A percentile compares a stretch with the other conserved stretches of the same genome.
These are phyloP conservation scores for Pelochelys cantorii DNA, from an alignment of 2,797 vertebrate genomes.

Conservation along the genomic window DNA sequence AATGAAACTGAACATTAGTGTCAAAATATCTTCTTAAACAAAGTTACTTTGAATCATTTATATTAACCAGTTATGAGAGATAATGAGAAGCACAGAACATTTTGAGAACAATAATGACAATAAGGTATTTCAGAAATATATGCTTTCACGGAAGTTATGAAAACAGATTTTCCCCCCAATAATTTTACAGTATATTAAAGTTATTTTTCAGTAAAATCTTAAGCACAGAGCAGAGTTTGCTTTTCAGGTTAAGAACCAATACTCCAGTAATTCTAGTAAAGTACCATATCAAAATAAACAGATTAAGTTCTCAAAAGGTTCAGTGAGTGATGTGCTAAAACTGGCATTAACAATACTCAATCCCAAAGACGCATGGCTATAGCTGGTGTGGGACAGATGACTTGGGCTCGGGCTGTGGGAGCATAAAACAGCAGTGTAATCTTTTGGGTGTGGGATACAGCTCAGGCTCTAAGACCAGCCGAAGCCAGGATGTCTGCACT, in stretches of 20 bases:
- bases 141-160: background rate
- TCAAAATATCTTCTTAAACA: background rate
- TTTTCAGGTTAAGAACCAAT: background rate
- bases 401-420: background rate
- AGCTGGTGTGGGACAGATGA: background rate
- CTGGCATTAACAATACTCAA: constrained; percentile 54
- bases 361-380: background rate
- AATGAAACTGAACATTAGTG: background rate
- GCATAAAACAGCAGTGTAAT: background rate
- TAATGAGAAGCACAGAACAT: constrained; percentile 24
- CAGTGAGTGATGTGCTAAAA: constrained; percentile 32
- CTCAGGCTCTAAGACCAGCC: background rate
- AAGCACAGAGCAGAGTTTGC: fast-evolving
- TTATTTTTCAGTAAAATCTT: background rate
- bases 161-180: background rate
- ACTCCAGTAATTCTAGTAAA: background rate
- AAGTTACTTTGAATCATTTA: background rate
- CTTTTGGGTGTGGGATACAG: background rate
- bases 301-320: constrained; percentile 41
- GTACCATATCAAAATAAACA: background rate
- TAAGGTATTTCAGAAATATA: constrained; percentile 20
- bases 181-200: background rate
- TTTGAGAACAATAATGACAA: constrained; percentile 65
- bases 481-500: background rate
- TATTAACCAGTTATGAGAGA: background rate